phyloP scores from a whole-genome alignment of 2,113 vertebrate species.

The Rafetus swinhoei region DNA sequence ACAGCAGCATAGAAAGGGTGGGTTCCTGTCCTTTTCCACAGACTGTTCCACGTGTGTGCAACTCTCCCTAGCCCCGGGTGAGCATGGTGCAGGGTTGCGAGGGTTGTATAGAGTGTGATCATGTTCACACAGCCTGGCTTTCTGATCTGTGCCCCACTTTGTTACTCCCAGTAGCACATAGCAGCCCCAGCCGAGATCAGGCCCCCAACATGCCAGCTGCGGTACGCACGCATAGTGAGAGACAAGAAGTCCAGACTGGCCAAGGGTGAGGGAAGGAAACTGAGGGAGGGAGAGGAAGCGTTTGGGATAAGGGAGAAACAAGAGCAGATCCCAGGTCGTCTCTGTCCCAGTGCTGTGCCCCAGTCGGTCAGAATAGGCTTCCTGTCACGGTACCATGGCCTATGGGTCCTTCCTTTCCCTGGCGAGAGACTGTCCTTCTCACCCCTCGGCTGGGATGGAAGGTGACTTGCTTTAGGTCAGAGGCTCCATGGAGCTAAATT shows the following conservation, averaged over 20 bases:
- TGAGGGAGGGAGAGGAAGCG: fast-evolving
- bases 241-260: background rate
- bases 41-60: background rate
- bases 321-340: fast-evolving
- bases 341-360: fast-evolving
- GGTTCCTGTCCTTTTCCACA: background rate
- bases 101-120: background rate
- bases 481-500: background rate
- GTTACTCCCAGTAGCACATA: fast-evolving
- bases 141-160: fast-evolving
- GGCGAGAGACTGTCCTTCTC: background rate
- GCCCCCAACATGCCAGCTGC: background rate
- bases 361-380: fast-evolving
- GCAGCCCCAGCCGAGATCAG: background rate
- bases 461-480: background rate
- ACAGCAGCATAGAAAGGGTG: background rate
- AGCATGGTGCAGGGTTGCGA: background rate
- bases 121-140: background rate
- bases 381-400: background rate
- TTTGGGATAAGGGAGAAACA: background rate
- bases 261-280: background rate
- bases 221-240: background rate
- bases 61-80: background rate
- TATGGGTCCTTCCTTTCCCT: background rate
- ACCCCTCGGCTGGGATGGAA: background rate